Evolutionary conservation across 2,888 invertebrate species (phyloP).

Genomic region (Eristalis tenax): DNA sequence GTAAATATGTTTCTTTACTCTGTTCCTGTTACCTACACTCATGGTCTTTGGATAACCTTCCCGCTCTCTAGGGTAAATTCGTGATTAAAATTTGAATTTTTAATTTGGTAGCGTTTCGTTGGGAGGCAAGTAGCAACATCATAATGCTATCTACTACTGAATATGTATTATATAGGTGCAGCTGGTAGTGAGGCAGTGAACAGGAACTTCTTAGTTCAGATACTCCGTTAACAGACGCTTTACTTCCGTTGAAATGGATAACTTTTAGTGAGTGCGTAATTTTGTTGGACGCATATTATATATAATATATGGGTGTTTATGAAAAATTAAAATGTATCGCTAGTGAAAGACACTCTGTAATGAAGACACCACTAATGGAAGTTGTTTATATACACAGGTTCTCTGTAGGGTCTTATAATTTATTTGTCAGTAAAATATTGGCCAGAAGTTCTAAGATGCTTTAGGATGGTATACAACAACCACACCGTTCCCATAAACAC

Average conservation of each 20-base stretch:
- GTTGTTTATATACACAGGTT: constrained; percentile 63
- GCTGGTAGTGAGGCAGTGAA: constrained; percentile 17
- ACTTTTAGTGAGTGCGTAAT: constrained; percentile 6
- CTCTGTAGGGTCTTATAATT: constrained; percentile 46
- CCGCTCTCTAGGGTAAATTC: constrained; percentile 25
- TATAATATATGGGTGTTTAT: constrained; percentile 41
- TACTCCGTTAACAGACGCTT: constrained; percentile 61
- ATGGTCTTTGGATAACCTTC: not conserved
- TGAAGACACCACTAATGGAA: constrained; percentile 29
- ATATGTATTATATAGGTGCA: constrained; percentile 4
- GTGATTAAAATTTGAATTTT: constrained; percentile 69
- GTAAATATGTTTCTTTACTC: not conserved
- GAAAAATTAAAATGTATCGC: constrained; percentile 36
- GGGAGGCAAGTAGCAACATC: constrained; percentile 16
- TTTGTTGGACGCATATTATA: constrained; percentile 30
- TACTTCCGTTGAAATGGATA: constrained; percentile 51
- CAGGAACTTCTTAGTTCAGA: constrained; percentile 52
- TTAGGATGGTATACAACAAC: not conserved
- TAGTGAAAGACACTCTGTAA: not conserved
- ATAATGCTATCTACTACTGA: not conserved
- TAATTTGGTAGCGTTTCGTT: constrained; percentile 41
- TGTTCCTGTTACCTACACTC: not conserved
- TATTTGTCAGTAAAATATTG: constrained; percentile 42
- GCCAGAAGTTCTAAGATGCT: not conserved
- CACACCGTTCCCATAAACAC: not conserved